Evolutionary conservation across 2,888 invertebrate genomes (phyloP).

Genomic region (Hypena proboscidalis): DNA sequence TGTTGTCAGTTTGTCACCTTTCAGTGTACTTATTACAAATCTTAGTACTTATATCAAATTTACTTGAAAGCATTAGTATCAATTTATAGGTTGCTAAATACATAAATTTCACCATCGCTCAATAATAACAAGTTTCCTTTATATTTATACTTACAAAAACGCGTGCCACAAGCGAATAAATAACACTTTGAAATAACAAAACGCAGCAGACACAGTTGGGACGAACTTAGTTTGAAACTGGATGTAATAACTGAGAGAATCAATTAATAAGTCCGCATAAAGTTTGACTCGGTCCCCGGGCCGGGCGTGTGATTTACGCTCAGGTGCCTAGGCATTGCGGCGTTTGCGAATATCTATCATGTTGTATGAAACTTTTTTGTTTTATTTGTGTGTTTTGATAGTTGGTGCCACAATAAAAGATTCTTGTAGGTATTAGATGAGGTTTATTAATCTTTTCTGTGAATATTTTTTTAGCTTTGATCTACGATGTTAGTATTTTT

Average conservation of each 20-base stretch:
- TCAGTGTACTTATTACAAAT: slow-evolving; percentile 20
- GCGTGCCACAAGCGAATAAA: slow-evolving; percentile 14
- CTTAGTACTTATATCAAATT: too few relatives aligned
- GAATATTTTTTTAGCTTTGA: too few relatives aligned
- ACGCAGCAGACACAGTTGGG: slow-evolving; percentile 19
- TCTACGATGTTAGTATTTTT: background rate
- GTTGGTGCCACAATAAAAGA: too few relatives aligned
- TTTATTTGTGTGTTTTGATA: background rate
- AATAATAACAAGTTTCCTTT: too few relatives aligned
- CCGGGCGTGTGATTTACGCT: slow-evolving; percentile 58
- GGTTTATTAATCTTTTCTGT: too few relatives aligned
- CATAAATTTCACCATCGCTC: too few relatives aligned
- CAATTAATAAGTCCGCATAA: slow-evolving; percentile 64
- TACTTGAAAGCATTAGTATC: too few relatives aligned
- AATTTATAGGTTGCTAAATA: background rate
- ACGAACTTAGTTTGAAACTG: slow-evolving; percentile 37
- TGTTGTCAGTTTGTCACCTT: slow-evolving; percentile 32
- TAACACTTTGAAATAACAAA: slow-evolving; percentile 17
- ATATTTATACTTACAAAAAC: background rate
- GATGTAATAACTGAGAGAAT: slow-evolving; percentile 54
- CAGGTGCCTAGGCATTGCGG: slow-evolving; percentile 43
- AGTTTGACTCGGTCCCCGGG: slow-evolving; percentile 46
- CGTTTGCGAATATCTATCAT: slow-evolving; percentile 26
- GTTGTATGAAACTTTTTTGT: background rate
- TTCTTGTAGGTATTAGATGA: too few relatives aligned